Conservation (phyloP, 2,888 invertebrate species). For the Ephialtes manifestator region DNA sequence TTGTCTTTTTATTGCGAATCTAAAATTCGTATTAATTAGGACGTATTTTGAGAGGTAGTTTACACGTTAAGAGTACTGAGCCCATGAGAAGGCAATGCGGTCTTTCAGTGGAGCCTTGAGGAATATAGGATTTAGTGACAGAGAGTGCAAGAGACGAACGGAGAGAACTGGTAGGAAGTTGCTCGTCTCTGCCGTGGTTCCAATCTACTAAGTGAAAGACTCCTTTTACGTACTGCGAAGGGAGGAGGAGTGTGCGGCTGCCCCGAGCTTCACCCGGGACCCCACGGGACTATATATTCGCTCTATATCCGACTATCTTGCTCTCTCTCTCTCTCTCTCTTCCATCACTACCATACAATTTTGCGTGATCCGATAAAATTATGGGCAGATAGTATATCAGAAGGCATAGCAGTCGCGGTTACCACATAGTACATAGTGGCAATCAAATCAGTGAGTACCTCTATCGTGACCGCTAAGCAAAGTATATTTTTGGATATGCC, state of each 20-base stretch:
- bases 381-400: constrained; percentile 38
- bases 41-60: not conserved
- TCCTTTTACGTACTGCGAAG: constrained; percentile 55
- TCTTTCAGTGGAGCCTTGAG: constrained; percentile 18
- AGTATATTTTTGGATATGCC: constrained; percentile 1
- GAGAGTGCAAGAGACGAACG: constrained; percentile 26
- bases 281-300: constrained; percentile 37
- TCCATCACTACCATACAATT: constrained; percentile 66
- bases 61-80: not conserved
- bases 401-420: constrained; percentile 16
- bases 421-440: constrained; percentile 35
- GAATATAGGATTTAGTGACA: constrained; percentile 45
- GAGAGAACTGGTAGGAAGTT: constrained; percentile 19
- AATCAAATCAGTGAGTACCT: constrained; percentile 60
- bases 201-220: constrained; percentile 83
- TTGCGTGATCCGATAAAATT: constrained; percentile 75
- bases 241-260: constrained; percentile 16
- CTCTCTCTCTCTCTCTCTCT: constrained; percentile 8
- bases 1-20: not conserved
- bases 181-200: constrained; percentile 68
- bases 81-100: constrained; percentile 22
- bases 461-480: constrained; percentile 3
- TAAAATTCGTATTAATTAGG: not conserved
- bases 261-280: constrained; percentile 23
- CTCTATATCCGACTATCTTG: constrained; percentile 54